A percentile compares a stretch with the other conserved stretches of the same genome.
phyloP scores from a whole-genome alignment of 2,888 invertebrate genomes.

The Smittia aterrima region DNA sequence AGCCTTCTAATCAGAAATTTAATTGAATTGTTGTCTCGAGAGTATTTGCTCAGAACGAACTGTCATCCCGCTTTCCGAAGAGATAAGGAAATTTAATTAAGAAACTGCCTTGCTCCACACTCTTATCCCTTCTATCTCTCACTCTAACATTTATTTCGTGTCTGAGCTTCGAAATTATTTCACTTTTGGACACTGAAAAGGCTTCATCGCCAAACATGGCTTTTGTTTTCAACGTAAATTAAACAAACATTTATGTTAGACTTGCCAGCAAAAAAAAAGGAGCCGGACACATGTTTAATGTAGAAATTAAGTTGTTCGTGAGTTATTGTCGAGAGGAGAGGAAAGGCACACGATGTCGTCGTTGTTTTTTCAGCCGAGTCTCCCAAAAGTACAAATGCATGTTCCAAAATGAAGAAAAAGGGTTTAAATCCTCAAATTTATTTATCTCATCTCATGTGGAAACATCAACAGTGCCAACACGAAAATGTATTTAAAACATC shows the following conservation, averaged over 20 bases:
- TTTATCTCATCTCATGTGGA: no score
- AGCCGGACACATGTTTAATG: slow-evolving; percentile 17
- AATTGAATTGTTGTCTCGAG: slow-evolving; percentile 8
- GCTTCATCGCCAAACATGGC: slow-evolving; percentile 10
- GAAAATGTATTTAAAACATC: no score
- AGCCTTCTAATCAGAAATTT: slow-evolving; percentile 3
- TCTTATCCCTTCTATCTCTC: not conserved
- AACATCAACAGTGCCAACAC: no score
- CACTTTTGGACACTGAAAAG: not conserved
- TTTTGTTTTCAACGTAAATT: slow-evolving; percentile 16
- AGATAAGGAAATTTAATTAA: slow-evolving; percentile 27
- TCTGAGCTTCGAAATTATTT: not conserved
- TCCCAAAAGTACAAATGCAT: slow-evolving; percentile 10
- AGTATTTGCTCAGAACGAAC: not conserved
- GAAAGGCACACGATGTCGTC: slow-evolving; percentile 8
- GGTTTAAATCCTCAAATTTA: not conserved
- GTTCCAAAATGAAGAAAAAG: not conserved
- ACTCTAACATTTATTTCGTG: not conserved
- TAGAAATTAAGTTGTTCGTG: slow-evolving; percentile 10
- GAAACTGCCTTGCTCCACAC: not conserved
- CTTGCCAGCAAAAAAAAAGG: not conserved
- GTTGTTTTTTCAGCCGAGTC: not conserved
- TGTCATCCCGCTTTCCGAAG: not conserved
- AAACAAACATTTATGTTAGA: slow-evolving; percentile 7
- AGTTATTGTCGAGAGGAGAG: slow-evolving; percentile 11